phyloP scores from a whole-genome alignment of 1,140 invertebrate species.

The Procambarus virginalis region DNA sequence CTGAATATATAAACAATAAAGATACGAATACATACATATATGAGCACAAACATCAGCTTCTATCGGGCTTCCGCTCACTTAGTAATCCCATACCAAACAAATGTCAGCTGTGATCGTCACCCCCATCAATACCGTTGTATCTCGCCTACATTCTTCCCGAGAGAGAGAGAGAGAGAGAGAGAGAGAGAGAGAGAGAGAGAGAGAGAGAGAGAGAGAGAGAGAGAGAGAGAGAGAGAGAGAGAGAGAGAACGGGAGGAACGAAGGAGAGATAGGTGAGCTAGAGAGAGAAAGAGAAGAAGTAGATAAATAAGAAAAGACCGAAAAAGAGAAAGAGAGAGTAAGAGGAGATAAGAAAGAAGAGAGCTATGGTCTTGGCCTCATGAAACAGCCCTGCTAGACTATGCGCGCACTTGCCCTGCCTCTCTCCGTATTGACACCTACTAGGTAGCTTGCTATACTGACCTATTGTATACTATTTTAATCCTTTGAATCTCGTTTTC shows the following conservation, averaged over 20 bases:
- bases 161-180: conserved; percentile 19
- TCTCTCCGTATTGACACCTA: not conserved
- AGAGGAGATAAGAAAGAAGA: too few species aligned
- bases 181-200: conserved; percentile 15
- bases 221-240: not conserved
- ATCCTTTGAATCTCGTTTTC: not conserved
- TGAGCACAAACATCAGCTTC: not conserved
- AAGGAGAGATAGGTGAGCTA: not conserved
- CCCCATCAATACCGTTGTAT: conserved; percentile 15
- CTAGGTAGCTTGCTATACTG: not conserved
- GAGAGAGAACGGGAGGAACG: not conserved
- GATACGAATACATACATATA: not conserved
- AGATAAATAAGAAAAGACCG: not conserved
- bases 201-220: not conserved
- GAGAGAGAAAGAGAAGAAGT: not conserved
- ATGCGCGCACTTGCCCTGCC: conserved; percentile 28
- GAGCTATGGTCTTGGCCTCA: not conserved
- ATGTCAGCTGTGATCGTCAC: conserved; percentile 1
- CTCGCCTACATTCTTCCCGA: not conserved
- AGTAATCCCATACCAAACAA: conserved; percentile 34
- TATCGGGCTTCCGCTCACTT: conserved; percentile 25
- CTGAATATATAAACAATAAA: too few species aligned
- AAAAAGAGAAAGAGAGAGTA: not conserved
- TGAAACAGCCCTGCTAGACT: not conserved
- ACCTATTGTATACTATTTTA: not conserved